Conservation (phyloP, 2,888 invertebrate species). For the Geophilus truncorum region DNA sequence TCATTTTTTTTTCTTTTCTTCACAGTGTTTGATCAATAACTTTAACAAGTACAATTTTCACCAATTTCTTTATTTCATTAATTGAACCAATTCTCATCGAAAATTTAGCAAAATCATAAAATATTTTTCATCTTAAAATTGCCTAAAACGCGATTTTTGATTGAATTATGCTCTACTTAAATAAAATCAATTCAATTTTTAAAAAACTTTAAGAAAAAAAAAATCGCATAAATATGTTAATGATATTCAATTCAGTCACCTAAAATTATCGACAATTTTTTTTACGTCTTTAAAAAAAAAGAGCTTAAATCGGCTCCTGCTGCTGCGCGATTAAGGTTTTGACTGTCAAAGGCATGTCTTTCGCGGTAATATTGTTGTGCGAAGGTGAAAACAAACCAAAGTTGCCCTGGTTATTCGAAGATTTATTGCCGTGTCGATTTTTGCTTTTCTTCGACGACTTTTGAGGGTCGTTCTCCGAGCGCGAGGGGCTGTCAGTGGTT, state of each 20-base stretch:
- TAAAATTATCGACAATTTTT: neutral
- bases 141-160: neutral
- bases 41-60: too few species aligned
- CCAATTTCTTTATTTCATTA: too few species aligned
- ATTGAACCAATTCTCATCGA: too few species aligned
- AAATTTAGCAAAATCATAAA: too few species aligned
- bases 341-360: neutral
- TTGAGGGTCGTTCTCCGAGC: slow-evolving; percentile 50
- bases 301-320: neutral
- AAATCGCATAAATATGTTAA: neutral
- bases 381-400: neutral
- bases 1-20: neutral
- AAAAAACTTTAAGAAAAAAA: neutral
- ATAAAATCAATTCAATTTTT: neutral
- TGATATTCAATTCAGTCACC: neutral
- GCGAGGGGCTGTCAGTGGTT: slow-evolving; percentile 35
- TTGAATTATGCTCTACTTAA: neutral
- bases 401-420: neutral
- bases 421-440: slow-evolving; percentile 38
- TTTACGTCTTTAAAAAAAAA: neutral
- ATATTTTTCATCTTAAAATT: too few species aligned
- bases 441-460: slow-evolving; percentile 49
- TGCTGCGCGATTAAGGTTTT: neutral
- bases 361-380: neutral
- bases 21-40: too few species aligned